Percentiles rank a stretch among this genome's conserved stretches.
phyloP scores from a whole-genome alignment of 2,113 vertebrate genomes.

The Semnopithecus entellus region DNA sequence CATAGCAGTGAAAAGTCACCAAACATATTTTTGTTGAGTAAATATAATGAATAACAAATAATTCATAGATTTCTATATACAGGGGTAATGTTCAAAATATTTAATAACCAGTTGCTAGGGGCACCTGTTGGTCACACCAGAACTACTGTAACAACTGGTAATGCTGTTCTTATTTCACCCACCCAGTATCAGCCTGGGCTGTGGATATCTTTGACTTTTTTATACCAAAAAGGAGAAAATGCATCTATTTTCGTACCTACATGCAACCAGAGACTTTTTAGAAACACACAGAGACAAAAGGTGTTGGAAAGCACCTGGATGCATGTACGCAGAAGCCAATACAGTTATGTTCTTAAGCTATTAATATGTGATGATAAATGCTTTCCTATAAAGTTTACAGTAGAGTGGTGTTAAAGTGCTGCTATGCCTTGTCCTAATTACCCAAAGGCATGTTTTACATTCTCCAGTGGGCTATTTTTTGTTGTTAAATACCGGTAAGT shows the following conservation, averaged over 20 bases:
- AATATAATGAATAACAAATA: not conserved
- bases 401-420: not conserved
- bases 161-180: not conserved
- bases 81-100: not conserved
- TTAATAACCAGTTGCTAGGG: not conserved
- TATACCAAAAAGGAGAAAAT: not conserved
- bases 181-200: not conserved
- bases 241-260: not conserved
- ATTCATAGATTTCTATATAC: not conserved
- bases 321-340: not conserved
- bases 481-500: slow-evolving; percentile 49
- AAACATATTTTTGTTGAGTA: not conserved
- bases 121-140: not conserved
- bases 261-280: not conserved
- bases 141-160: not conserved
- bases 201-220: not conserved
- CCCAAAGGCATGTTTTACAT: not conserved
- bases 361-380: slow-evolving; percentile 23
- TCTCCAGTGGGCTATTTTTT: not conserved
- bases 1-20: not conserved
- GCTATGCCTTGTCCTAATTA: not conserved
- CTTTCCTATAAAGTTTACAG: not conserved
- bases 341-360: not conserved
- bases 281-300: not conserved
- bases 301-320: not conserved